Evolutionary conservation across 2,888 invertebrate genomes (phyloP), one percentile per base, ranked within the genome.

Genomic region (Hydriomena furcata): DNA sequence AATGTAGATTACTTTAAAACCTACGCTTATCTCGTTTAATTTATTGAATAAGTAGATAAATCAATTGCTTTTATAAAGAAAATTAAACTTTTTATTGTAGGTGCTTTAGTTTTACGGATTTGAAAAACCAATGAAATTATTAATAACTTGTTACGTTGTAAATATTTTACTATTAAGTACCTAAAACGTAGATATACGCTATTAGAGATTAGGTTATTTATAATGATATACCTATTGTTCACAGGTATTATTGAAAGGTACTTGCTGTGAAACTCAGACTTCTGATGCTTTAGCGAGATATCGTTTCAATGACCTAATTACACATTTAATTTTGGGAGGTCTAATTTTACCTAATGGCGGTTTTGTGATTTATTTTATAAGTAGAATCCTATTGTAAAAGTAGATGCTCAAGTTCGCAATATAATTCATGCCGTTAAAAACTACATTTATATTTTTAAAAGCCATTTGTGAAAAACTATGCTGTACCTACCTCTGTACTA

Each of bases 61-160:
- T 35, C 30, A 47, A 49, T 55, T 55, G 55, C 55, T 58, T 55
- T 41, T 47, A 47, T 41, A 23, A 32, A 31, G 41, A 20, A 36
- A 46, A 45, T 10, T 43, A 46, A 50, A 11, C 12, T 51, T 57
- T 60, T 45, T 10, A 60, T 46, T 51, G 42, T 60, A 60, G 61
- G 55, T 59, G 61, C 59, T 57, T 59, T 55, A 45, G 45, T 56
- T 55, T 61, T 46, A 56, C 48, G 41, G 32, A 53, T 45, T 53
- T 61, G 31, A 57, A 65, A 63, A 68, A 51, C 48, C 34, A 50
- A 47, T 48, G 57, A 62, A 63, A 58, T 63, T 64, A 55, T 40
- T 28, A 53, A 49, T 64, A 61, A 63, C 31, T 63, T 62, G 61
- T 66, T 73, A 71, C 66, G 62, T 64, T 76, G 76, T 76, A 76